Evolutionary conservation across 64 coral and sea anemone species (phyloP).

Genomic region (Montipora efflorescens): DNA sequence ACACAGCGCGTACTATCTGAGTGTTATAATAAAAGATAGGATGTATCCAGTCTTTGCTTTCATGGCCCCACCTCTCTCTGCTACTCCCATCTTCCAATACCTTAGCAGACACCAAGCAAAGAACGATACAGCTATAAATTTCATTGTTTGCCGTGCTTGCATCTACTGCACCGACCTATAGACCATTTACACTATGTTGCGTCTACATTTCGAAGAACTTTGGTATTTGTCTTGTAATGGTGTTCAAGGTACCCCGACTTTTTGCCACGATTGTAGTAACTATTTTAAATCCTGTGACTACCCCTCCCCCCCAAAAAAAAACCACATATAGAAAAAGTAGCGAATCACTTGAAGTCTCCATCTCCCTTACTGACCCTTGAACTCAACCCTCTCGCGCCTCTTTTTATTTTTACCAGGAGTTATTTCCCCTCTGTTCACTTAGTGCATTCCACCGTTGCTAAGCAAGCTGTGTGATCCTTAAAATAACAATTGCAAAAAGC

Average conservation of each 20-base stretch:
- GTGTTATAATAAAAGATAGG: neutral
- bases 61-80: neutral
- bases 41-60: neutral
- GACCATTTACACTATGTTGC: neutral
- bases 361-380: too few relatives aligned
- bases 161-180: neutral
- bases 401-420: too few relatives aligned
- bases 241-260: neutral
- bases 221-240: neutral
- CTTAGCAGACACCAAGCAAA: neutral
- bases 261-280: neutral
- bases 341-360: too few relatives aligned
- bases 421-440: too few relatives aligned
- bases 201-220: neutral
- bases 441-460: too few relatives aligned
- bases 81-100: neutral
- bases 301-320: too few relatives aligned
- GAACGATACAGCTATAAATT: neutral
- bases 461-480: too few relatives aligned
- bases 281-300: neutral
- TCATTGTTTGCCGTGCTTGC: neutral
- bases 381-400: too few relatives aligned
- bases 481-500: too few relatives aligned
- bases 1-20: too few relatives aligned
- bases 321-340: too few relatives aligned